phyloP scores from a whole-genome alignment of 2,113 vertebrate species.

The Pan troglodytes region NHGRI_mPanTro3-v2.1_pri NC_072417.2:79594501-79595000 shows the following conservation, averaged over 20 bases:
- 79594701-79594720: conserved; percentile 2
- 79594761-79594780: neutral
- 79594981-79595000: neutral
- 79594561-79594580: conserved; percentile 58
- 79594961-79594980: neutral
- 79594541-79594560: conserved; percentile 68
- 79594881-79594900: neutral
- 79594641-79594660: conserved; percentile 56
- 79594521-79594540: conserved; percentile 69
- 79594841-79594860: neutral
- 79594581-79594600: conserved; percentile 44
- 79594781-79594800: neutral
- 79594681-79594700: conserved; percentile 49
- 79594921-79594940: neutral
- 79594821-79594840: neutral
- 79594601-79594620: conserved; percentile 47
- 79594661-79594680: conserved; percentile 67
- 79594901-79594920: neutral
- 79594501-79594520: conserved; percentile 10
- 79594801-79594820: neutral
- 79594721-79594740: neutral
- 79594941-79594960: neutral
- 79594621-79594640: conserved; percentile 60
- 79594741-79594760: conserved; percentile 17
- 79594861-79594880: rapidly evolving